Conservation (phyloP, 2,888 invertebrate genomes). For the Ormia ochracea region DNA sequence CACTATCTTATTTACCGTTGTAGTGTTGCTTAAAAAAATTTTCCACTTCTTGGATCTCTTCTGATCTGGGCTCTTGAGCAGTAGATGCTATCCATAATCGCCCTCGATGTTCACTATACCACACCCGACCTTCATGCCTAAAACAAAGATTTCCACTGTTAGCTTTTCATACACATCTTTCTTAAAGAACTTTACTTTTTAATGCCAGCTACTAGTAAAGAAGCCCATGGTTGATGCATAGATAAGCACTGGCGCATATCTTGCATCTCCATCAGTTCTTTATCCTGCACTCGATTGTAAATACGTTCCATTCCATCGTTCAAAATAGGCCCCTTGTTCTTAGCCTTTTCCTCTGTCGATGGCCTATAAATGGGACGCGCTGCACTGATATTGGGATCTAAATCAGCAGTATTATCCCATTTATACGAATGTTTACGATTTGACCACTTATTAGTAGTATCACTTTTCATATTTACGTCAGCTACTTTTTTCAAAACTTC, state of each 20-base stretch:
- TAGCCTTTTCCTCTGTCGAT: conserved; percentile 57
- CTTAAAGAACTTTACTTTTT: conserved; percentile 80
- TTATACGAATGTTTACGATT: conserved; percentile 60
- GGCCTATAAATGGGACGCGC: conserved; percentile 67
- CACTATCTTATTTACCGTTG: conserved; percentile 78
- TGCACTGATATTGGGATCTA: conserved; percentile 67
- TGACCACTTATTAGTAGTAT: conserved; percentile 64
- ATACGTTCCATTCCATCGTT: conserved; percentile 68
- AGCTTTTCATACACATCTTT: neutral
- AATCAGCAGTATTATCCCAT: conserved; percentile 54
- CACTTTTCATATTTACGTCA: conserved; percentile 66
- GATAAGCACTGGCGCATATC: conserved; percentile 93
- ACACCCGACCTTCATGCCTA: conserved; percentile 94
- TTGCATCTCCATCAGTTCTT: conserved; percentile 86
- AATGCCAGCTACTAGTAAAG: conserved; percentile 92
- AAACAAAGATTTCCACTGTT: neutral
- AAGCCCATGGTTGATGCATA: conserved; percentile 98
- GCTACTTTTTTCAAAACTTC: conserved; percentile 75
- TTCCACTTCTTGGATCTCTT: conserved; percentile 84
- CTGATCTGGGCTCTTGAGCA: conserved; percentile 83
- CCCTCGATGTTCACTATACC: conserved; percentile 95
- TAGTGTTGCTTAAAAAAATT: conserved; percentile 82
- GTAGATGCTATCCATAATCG: conserved; percentile 96
- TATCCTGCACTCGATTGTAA: conserved; percentile 83
- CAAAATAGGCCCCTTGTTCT: conserved; percentile 7